Evolutionary conservation across 2,888 invertebrate species (phyloP).

Genomic region (Polymixis flavicincta): DNA sequence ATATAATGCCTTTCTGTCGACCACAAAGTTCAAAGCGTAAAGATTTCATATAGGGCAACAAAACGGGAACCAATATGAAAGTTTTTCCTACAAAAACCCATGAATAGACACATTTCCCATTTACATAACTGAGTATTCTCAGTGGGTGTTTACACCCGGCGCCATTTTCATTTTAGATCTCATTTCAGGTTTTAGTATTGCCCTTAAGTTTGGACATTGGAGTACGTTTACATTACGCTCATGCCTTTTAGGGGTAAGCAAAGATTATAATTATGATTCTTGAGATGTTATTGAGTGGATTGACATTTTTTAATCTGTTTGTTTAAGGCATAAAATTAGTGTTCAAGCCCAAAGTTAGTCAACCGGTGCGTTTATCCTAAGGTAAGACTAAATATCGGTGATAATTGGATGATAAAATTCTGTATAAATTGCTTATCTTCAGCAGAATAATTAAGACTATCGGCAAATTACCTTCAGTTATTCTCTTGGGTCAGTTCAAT

Average conservation of each 20-base stretch:
- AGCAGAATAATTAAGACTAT: not conserved
- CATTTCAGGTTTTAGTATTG: constrained; percentile 42
- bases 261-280: constrained; percentile 25
- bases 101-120: constrained; percentile 43
- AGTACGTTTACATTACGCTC: constrained; percentile 38
- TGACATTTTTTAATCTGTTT: not conserved
- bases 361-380: not conserved
- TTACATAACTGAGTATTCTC: constrained; percentile 60
- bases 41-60: constrained; percentile 13
- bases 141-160: constrained; percentile 55
- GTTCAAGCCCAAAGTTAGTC: not conserved
- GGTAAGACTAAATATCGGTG: not conserved
- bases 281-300: not conserved
- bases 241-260: constrained; percentile 22
- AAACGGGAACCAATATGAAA: constrained; percentile 29
- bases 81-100: constrained; percentile 32
- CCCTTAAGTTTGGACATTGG: constrained; percentile 18
- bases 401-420: not conserved
- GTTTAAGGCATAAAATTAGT: not conserved
- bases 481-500: not conserved
- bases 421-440: not conserved
- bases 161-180: constrained; percentile 58
- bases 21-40: not conserved
- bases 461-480: not conserved
- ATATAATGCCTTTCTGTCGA: not conserved